Base-by-base conservation (phyloP, 2,113 vertebrate genomes). In the Toxotes jaculatrix region DNA sequence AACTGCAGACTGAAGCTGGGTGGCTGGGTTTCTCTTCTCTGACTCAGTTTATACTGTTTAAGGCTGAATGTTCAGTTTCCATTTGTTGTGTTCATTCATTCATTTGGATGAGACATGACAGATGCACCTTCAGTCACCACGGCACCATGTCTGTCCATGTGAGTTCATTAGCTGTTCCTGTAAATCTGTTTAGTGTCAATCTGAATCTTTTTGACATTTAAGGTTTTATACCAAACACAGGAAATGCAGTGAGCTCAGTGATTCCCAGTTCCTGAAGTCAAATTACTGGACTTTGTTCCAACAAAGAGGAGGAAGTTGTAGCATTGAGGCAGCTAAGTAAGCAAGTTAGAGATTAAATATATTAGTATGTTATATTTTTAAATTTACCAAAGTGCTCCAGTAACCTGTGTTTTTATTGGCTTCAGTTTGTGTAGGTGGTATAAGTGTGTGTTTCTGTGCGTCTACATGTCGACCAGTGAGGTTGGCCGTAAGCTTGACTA, bases 401-500 rank as follows among this genome's bases (percentile, higher is more conserved):
- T 45, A 12, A 13, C 5, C 12, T 45, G 43, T 45, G 43, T 45
- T 45, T 45, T 12, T 3, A 8, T 36, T 36, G 45, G n/a, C 4
- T 5, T n/a, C 32, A 45, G 23, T 40, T 11, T 56, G 23, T 65
- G 16, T 63, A 0, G 34, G n/a, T 72, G 23, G 5, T 63, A 55
- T 57, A 75, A 8, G 16, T 66, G 45, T 32, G 27, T 74, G 23
- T 75, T 40, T 73, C 11, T 82, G 36, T 80, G 36, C 78, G 34
- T 65, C 51, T 75, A 19, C 81, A 71, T 88, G 84, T 83, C 56
- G 31, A 59, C 63, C 71, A 88, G 86, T 0, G 86, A 82, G 66
- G 83, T 82, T 7, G 67, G 81, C 27, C n/a, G 36, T 5, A 70
- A 88, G 16, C 76, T 43, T 0, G 92, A 94, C 80, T 95, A 91